Evolutionary conservation across 2,113 vertebrate genomes (phyloP), one percentile per base, ranked within the genome.

Genomic region (Dipodomys spectabilis): DNA sequence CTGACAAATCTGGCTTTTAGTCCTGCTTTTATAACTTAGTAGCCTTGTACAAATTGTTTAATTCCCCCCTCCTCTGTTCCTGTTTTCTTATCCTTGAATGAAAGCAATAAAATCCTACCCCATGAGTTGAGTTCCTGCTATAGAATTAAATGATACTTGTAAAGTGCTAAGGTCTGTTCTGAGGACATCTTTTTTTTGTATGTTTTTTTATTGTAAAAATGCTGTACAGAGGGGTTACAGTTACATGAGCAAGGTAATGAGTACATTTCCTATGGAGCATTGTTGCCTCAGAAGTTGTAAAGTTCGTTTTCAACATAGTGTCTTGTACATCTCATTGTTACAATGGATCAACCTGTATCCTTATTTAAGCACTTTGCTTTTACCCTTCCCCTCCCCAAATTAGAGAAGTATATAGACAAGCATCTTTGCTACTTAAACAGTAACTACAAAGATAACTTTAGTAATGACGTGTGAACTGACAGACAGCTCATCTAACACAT

Each of bases 51-150:
- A 93, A 92, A 69, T 11, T 32, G 25, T 23, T 81, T 62, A 79
- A 81, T 35, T 13, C 86, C 28, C 25, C 87, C 39, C 39, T 39
- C 39, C 5, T 39, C 20, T 7, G 68, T 71, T 86, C 81, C 49
- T 35, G 28, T 64, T 64, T 88, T 91, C 79, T 90, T 44, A 60
- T 25, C 10, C 87, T 72, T 87, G 83, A 96, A 85, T 22, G 57
- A 94, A 86, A 45, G 27, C 64, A 93, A 1, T 71, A 77, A 64
- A 32, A 75, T 25, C 5, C 60, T n/a, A 91, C 11, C 22, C 68
- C 72, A 0, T 35, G 23, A 6, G 11, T 68, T 64, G 57, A 68
- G 25, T 80, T 86, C 53, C 57, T 78, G 27, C 72, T 7, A 0
- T 84, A 35, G 27, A 67, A 92, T 86, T 13, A 72, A 94, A 19